Conservation (phyloP, 2,888 invertebrate species). For the Harpalus rufipes region DNA sequence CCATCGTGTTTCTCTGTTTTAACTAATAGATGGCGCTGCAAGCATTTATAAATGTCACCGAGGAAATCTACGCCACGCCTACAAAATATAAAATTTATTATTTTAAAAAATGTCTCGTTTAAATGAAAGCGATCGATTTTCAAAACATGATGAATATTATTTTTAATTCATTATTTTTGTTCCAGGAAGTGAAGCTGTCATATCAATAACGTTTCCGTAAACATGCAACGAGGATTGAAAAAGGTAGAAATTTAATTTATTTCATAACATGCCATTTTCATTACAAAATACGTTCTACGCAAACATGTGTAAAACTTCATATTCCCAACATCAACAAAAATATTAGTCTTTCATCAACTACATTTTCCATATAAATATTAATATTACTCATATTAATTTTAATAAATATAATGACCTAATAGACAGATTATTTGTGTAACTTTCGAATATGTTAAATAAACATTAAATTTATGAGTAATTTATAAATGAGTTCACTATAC, state of each 20-base stretch:
- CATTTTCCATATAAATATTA: neutral
- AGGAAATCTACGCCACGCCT: too few species aligned
- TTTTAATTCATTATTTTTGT: neutral
- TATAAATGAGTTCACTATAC: constrained; percentile 10
- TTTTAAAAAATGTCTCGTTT: neutral
- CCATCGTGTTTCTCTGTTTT: too few species aligned
- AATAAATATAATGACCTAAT: neutral
- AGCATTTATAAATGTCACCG: too few species aligned
- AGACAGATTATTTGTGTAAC: constrained; percentile 10
- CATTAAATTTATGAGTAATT: constrained; percentile 32
- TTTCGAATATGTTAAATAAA: constrained; percentile 7
- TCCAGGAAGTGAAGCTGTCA: neutral
- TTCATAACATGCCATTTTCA: neutral
- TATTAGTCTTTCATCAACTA: neutral
- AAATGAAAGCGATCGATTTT: neutral
- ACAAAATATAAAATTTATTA: too few species aligned
- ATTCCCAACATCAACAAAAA: neutral
- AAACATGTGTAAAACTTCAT: neutral
- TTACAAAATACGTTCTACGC: neutral
- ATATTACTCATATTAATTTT: constrained; percentile 8
- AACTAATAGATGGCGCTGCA: too few species aligned
- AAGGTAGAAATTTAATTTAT: constrained; percentile 4
- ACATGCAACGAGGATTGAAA: neutral
- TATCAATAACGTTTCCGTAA: neutral
- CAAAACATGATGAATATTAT: neutral